phyloP scores from a whole-genome alignment of 2,797 vertebrate species.

The Danio aesculapii region DNA sequence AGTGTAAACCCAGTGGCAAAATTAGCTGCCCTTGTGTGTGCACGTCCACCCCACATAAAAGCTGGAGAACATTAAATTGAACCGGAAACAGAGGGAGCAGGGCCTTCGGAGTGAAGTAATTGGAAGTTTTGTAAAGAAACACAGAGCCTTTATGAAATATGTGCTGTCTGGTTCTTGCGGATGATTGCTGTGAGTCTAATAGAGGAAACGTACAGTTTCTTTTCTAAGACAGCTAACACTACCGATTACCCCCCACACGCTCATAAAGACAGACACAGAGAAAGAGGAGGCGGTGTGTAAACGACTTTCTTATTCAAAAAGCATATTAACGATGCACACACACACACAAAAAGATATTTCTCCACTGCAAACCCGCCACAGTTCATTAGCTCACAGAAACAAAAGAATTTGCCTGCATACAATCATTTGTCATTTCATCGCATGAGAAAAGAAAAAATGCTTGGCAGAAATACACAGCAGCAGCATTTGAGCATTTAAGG shows the following conservation, averaged over 20 bases:
- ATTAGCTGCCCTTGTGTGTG: conserved; percentile 24
- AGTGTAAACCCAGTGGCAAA: conserved; percentile 47
- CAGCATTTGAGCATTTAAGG: no score
- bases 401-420: conserved; percentile 55
- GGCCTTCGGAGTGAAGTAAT: conserved; percentile 47
- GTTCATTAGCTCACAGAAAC: conserved; percentile 67
- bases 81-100: conserved; percentile 15
- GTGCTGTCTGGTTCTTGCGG: conserved; percentile 9
- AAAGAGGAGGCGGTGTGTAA: conserved; percentile 27
- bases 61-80: conserved; percentile 46
- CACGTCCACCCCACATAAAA: conserved; percentile 31
- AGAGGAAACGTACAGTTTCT: conserved; percentile 41
- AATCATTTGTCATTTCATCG: conserved; percentile 15
- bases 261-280: conserved; percentile 32
- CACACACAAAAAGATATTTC: conserved; percentile 48
- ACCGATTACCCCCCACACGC: conserved; percentile 49
- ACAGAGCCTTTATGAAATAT: conserved; percentile 48
- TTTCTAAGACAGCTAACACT: conserved; percentile 22
- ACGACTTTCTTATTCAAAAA: conserved; percentile 59
- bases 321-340: conserved; percentile 52
- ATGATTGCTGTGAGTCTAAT: conserved; percentile 52
- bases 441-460: conserved; percentile 12
- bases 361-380: conserved; percentile 61
- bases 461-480: no score
- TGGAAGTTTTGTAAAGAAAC: conserved; percentile 60